phyloP scores from a whole-genome alignment of 2,113 vertebrate species.

The Lamprologus speciosus region DNA sequence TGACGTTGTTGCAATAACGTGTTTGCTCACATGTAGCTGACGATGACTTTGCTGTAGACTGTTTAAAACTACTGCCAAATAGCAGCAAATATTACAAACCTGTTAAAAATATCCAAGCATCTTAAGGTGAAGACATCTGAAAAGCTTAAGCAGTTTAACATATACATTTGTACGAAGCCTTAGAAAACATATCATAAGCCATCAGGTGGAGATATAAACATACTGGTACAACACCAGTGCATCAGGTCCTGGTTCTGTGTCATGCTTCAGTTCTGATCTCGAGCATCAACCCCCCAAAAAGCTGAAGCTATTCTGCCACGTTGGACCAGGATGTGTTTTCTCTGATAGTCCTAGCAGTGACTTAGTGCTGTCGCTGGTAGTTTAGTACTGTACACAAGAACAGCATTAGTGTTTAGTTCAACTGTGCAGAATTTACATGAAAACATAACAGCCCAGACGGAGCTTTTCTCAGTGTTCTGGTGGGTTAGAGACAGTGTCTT shows the following conservation, averaged over 20 bases:
- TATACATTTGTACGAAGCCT: neutral
- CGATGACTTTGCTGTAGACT: neutral
- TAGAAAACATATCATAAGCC: neutral
- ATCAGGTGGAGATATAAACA: neutral
- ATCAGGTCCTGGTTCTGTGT: neutral
- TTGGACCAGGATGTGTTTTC: neutral
- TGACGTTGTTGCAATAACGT: neutral
- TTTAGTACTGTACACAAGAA: conserved; percentile 8
- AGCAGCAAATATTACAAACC: neutral
- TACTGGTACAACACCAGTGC: neutral
- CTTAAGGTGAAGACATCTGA: neutral
- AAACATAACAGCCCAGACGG: conserved; percentile 21
- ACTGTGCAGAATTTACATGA: neutral
- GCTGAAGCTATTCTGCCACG: neutral
- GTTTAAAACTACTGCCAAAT: neutral
- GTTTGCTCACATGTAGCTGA: conserved; percentile 9
- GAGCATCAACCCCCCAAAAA: neutral
- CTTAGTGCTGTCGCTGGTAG: neutral
- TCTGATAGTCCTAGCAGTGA: conserved; percentile 10
- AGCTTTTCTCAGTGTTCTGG: conserved; percentile 5
- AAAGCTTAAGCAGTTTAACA: neutral
- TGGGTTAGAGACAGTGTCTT: conserved; percentile 9
- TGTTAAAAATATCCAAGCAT: neutral
- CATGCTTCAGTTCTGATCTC: neutral
- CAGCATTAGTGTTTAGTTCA: conserved; percentile 19